Evolutionary conservation across 2,888 invertebrate genomes (phyloP).

Genomic region (Xestia xanthographa): DNA sequence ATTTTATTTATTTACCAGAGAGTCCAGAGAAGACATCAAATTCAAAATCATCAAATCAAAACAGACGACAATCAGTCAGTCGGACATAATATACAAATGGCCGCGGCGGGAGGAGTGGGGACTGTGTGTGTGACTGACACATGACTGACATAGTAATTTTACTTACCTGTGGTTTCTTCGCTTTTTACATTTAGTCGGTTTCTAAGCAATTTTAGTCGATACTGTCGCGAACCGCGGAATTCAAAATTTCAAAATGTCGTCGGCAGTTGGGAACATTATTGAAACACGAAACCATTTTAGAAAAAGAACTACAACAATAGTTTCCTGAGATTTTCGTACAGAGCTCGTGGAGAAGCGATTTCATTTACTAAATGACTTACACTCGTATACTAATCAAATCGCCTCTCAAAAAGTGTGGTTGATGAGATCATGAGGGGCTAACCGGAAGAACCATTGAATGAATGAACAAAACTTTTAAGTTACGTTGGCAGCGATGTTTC

Average conservation of each 20-base stretch:
- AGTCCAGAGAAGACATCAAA: neutral
- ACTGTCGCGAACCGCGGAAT: neutral
- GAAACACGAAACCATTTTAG: neutral
- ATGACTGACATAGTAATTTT: neutral
- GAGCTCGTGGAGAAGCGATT: no score
- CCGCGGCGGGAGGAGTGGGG: no score
- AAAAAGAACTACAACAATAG: neutral
- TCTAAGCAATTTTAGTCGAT: neutral
- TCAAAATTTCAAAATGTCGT: neutral
- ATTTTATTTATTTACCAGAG: constrained; percentile 39
- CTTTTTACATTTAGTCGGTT: neutral
- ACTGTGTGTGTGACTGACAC: no score
- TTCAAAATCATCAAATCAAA: no score
- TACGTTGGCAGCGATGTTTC: neutral
- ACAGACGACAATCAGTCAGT: no score
- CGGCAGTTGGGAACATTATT: no score
- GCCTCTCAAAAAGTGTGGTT: neutral
- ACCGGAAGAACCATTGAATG: neutral
- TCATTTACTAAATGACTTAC: no score
- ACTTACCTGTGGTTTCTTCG: constrained; percentile 13
- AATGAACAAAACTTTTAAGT: neutral
- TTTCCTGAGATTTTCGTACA: no score
- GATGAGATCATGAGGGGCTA: neutral
- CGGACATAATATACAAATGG: no score
- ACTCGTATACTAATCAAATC: no score